Base-by-base conservation (phyloP, 2,888 invertebrate species). In the Litoditis marina region DNA sequence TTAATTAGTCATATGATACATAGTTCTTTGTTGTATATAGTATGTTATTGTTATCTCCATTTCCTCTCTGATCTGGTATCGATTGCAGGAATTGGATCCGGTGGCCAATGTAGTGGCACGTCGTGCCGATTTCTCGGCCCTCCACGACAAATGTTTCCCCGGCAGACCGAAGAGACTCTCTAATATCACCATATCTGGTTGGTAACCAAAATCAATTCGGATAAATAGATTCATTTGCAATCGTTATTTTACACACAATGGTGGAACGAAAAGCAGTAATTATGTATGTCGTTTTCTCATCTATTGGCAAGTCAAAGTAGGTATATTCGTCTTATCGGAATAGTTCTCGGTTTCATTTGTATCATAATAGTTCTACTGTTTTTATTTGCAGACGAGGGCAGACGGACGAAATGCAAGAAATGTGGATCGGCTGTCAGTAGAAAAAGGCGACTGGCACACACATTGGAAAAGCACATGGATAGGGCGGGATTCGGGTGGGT, bases 131-230 rank as follows among this genome's bases (percentile, higher is more conserved):
- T 76, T 76, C 58, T 72, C 74, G 2, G 69, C 66, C 19, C 61
- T 76, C 11, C 76, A 76, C 57, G 71, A 74, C 58, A 66, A 65
- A 58, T 76, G 76, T 57, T 76, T 76, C 65, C 76, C 76, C 25
- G 76, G 76, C 8, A 31, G 76, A 31, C 76, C 76, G 8, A 76
- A 76, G 46, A 65, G 76, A 2, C 65, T 77, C 32, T 70, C 74
- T 13, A 74, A 72, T 52, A 76, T 76, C 50, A 72, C 68, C 1
- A 77, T 77, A 28, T 68, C 70, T 27, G 72, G 44, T 30, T 11
- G 27, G 30, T 16, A 7, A 42, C n/a, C n/a, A 6, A 27, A 8
- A 16, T 13, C 11, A 11, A 31, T 16, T 16, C 19, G 13, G 28
- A 25, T 51, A 8, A 11, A 19, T 13, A 16, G 11, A 28, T 51